Evolutionary conservation across 2,113 vertebrate genomes (phyloP).

Genomic region (Hemibagrus wyckioides): DNA sequence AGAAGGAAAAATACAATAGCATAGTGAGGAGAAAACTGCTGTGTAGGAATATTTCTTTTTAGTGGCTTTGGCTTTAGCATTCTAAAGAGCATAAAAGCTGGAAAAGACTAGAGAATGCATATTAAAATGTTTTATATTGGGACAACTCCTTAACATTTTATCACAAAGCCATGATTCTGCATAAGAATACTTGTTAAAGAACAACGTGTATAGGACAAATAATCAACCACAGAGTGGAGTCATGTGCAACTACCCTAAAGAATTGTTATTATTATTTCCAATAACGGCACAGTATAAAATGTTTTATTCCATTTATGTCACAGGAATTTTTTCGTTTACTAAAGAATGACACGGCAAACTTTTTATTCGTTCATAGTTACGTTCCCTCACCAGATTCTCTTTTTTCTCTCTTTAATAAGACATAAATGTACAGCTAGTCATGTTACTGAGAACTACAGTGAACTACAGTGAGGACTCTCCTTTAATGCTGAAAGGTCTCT

Average conservation of each 20-base stretch:
- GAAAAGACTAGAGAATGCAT: not conserved
- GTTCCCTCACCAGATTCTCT: not conserved
- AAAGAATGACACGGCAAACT: not conserved
- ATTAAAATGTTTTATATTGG: not conserved
- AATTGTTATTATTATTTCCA: not conserved
- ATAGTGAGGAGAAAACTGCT: conserved; percentile 25
- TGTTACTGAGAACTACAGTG: not conserved
- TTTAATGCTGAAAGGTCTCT: not conserved
- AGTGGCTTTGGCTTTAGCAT: conserved; percentile 12
- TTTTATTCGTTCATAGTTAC: not conserved
- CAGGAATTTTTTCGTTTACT: too few species aligned
- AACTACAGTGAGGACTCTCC: not conserved
- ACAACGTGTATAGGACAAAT: not conserved
- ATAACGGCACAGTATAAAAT: not conserved
- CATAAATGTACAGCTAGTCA: not conserved
- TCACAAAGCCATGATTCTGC: not conserved
- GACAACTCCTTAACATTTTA: conserved; percentile 2
- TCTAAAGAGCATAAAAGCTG: conserved; percentile 33
- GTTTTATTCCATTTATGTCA: not conserved
- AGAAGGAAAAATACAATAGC: conserved; percentile 47
- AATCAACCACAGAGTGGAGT: not conserved
- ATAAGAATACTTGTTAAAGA: not conserved
- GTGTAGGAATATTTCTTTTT: conserved; percentile 21
- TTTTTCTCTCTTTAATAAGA: not conserved
- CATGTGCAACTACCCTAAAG: not conserved